Base-by-base conservation (phyloP, 2,888 invertebrate species). In the Halictus quadricinctus region DNA sequence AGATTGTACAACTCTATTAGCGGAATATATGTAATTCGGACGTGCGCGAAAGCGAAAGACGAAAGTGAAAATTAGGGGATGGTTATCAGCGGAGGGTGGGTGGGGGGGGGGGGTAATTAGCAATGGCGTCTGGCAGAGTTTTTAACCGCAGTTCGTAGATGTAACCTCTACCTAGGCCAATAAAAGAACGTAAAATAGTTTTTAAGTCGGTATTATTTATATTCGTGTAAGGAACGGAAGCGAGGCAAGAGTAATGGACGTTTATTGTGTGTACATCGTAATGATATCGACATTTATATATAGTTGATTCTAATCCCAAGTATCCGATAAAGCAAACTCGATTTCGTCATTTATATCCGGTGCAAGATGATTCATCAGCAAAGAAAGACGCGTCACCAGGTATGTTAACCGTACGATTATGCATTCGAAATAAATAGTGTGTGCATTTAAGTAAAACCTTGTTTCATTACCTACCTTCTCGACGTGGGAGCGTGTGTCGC, bases 391-490 rank as follows among this genome's bases (percentile, higher is more conserved):
- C 75, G 80, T 85, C 81, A 85, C 91, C 93, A 94, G 91, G 90
- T 93, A 94, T 93, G 91, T 93, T 93, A 93, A 93, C 91, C 93
- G 93, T 93, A 93, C 91, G 92, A 93, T 93, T 93, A 93, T 94
- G 92, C 93, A 94, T 94, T 94, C 92, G 92, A 94, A 94, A 94
- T 94, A 94, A 93, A 94, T 94, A 93, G 93, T 92, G 93, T 94
- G 93, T 94, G 92, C 92, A 93, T 93, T 93, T 92, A 93, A 92
- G 84, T 88, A 88, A 85, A 75, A 36, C 80, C 29, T 78, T 75
- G 54, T 70, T 69, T 72, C 48, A 79, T n/a, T 76, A 72, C 77
- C 79, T 82, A 78, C 81, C 87, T 87, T 58, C 66, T 66, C 29
- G 46, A 48, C 29, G 36, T 3, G 36, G 36, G 46, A 7, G 18